phyloP scores from a whole-genome alignment of 2,113 vertebrate genomes.

The Aviceda subcristata region DNA sequence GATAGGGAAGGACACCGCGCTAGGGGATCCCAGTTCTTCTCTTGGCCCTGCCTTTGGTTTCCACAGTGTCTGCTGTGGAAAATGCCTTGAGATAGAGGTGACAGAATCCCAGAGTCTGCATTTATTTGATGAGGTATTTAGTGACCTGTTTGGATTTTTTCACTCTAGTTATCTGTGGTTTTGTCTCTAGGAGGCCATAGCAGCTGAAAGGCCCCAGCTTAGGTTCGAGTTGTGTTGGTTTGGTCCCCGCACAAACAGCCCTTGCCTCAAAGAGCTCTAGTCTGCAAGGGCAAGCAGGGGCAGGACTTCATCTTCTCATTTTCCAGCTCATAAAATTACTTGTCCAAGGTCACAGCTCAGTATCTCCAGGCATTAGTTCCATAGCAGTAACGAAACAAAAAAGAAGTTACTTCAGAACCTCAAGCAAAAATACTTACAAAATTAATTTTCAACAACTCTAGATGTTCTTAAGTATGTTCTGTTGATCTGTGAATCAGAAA shows the following conservation, averaged over 20 bases:
- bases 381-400: neutral
- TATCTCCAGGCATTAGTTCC: neutral
- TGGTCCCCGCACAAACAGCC: neutral
- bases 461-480: neutral
- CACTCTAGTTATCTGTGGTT: neutral
- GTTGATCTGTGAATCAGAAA: neutral
- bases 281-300: neutral
- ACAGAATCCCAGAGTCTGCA: neutral
- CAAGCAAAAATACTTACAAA: neutral
- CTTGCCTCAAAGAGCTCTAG: neutral
- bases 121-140: neutral
- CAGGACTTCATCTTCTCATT: slow-evolving; percentile 15
- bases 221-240: neutral
- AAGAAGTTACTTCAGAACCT: neutral
- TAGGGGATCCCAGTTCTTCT: neutral
- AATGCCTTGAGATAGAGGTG: neutral
- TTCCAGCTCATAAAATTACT: slow-evolving; percentile 26
- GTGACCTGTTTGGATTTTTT: neutral
- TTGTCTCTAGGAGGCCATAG: neutral
- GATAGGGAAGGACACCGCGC: neutral
- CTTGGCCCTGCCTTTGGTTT: neutral
- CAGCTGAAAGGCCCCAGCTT: neutral
- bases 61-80: neutral
- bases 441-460: neutral
- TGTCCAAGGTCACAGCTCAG: neutral